A percentile compares a stretch with the other conserved stretches of the same genome.
Evolutionary conservation across 2,888 invertebrate genomes (phyloP).

Genomic region (Margaritifera margaritifera): DNA sequence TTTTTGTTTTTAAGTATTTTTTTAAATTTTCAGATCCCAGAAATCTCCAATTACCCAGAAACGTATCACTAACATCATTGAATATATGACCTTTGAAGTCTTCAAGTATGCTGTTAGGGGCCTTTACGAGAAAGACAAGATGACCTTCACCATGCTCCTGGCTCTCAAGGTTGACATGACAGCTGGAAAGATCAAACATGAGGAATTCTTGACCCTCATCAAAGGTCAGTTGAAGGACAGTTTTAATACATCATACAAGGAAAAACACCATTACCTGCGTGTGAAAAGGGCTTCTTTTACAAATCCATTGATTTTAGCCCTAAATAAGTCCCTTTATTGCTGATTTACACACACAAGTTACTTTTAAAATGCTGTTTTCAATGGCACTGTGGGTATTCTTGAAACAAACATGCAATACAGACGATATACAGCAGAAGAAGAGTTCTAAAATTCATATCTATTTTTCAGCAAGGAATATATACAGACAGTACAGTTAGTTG

Average conservation of each 20-base stretch:
- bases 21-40: slow-evolving; percentile 51
- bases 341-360: no score
- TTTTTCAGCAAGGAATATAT: no score
- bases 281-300: no score
- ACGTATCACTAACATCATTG: slow-evolving; percentile 72
- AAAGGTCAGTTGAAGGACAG: slow-evolving; percentile 54
- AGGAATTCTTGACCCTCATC: slow-evolving; percentile 70
- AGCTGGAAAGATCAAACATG: slow-evolving; percentile 65
- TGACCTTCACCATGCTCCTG: slow-evolving; percentile 72
- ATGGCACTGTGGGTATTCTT: no score
- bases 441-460: no score
- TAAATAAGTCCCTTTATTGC: no score
- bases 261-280: no score
- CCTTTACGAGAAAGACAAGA: slow-evolving; percentile 72
- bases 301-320: no score
- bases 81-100: slow-evolving; percentile 73
- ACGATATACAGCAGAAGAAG: no score
- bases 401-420: no score
- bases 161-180: slow-evolving; percentile 73
- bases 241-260: not conserved
- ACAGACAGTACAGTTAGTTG: no score
- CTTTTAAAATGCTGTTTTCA: no score
- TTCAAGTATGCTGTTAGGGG: slow-evolving; percentile 72
- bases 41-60: slow-evolving; percentile 72
- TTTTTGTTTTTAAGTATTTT: not conserved